A percentile compares a stretch with the other conserved stretches of the same genome.
Conservation (phyloP, 2,888 invertebrate species). For the Ernsta delagoae region DNA sequence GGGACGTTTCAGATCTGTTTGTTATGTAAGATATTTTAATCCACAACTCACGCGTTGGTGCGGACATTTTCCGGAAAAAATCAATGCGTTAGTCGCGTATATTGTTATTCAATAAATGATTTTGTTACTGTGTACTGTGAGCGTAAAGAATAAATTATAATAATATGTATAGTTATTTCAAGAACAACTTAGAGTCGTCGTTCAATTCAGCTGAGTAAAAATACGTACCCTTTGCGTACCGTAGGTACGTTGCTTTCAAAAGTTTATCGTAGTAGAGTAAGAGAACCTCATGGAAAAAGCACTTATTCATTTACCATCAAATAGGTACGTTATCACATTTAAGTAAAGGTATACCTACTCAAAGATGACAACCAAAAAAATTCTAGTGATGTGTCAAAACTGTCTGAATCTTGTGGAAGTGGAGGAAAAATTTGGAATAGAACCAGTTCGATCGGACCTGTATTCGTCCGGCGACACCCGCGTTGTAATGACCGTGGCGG, state of each 20-base stretch:
- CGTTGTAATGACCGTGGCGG: conserved; percentile 82
- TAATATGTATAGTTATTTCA: neutral
- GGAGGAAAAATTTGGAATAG: conserved; percentile 11
- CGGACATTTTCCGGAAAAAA: conserved; percentile 14
- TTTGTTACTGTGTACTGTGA: too few species aligned
- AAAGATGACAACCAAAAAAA: too few species aligned
- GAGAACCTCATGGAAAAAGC: neutral
- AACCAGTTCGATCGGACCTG: conserved; percentile 80
- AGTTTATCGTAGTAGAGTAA: too few species aligned
- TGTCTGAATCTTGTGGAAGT: neutral
- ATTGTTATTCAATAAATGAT: conserved; percentile 18
- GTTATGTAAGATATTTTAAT: conserved; percentile 24
- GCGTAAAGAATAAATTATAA: too few species aligned
- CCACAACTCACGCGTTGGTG: conserved; percentile 19
- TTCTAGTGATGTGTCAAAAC: neutral
- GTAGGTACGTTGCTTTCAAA: neutral
- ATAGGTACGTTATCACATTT: too few species aligned
- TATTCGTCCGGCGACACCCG: conserved; percentile 92
- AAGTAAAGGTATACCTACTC: too few species aligned
- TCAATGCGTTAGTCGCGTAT: conserved; percentile 12
- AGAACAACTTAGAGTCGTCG: neutral
- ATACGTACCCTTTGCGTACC: too few species aligned
- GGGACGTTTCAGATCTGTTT: conserved; percentile 6
- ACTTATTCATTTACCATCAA: neutral
- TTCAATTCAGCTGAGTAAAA: too few species aligned